Conservation (phyloP, 23 tunicate species). For the Halocynthia aurantium region DNA sequence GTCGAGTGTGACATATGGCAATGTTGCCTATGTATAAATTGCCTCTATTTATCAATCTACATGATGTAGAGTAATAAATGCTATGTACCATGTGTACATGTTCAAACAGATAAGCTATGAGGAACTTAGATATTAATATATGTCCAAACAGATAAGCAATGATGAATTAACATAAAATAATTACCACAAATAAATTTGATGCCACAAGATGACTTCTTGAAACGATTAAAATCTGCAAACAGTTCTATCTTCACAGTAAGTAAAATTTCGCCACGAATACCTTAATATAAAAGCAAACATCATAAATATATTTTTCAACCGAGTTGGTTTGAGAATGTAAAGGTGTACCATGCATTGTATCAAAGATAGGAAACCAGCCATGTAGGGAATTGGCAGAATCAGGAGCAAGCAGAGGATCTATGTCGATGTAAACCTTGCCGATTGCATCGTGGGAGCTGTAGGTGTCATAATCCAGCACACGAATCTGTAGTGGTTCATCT, state of each 20-base stretch:
- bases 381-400: constrained; percentile 53
- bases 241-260: constrained; percentile 57
- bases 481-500: constrained; percentile 86
- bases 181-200: constrained; percentile 79
- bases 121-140: background rate
- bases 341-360: constrained; percentile 83
- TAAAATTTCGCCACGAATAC: constrained; percentile 73
- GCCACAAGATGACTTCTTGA: constrained; percentile 81
- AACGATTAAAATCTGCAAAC: constrained; percentile 72
- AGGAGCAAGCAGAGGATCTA: constrained; percentile 78
- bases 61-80: too few relatives aligned
- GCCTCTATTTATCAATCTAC: too few relatives aligned
- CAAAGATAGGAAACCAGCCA: constrained; percentile 96
- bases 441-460: constrained; percentile 93
- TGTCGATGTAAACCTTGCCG: constrained; percentile 77
- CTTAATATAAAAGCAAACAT: constrained; percentile 10
- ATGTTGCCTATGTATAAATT: too few relatives aligned
- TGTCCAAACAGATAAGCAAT: too few relatives aligned
- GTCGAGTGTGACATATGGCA: too few relatives aligned
- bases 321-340: background rate
- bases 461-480: constrained; percentile 85
- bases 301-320: background rate
- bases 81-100: too few relatives aligned
- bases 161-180: background rate
- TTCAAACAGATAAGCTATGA: background rate